Evolutionary conservation across 1,140 invertebrate genomes (phyloP).

Genomic region (Whitmania pigra): DNA sequence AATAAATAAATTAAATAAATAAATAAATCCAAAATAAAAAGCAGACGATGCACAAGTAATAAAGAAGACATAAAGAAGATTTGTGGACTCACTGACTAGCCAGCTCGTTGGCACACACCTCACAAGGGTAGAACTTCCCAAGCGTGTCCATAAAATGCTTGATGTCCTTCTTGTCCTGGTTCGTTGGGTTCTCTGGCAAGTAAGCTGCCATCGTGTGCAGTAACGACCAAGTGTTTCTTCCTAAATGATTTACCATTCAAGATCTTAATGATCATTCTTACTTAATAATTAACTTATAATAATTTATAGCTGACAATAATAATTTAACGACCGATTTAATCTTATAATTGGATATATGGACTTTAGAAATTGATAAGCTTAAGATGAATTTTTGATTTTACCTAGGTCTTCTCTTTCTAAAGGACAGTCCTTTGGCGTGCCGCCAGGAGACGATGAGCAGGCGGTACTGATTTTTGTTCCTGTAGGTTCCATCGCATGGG

Average conservation of each 20-base stretch:
- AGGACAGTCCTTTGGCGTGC: conserved; percentile 35
- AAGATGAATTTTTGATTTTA: background rate
- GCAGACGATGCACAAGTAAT: background rate
- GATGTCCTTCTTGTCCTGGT: conserved; percentile 61
- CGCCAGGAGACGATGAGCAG: background rate
- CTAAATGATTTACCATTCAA: conserved; percentile 26
- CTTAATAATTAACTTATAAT: too few species aligned
- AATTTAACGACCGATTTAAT: too few species aligned
- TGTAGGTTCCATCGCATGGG: too few species aligned
- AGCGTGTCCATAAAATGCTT: conserved; percentile 69
- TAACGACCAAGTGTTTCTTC: conserved; percentile 68
- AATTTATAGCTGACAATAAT: too few species aligned
- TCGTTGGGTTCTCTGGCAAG: conserved; percentile 72
- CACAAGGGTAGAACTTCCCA: conserved; percentile 86
- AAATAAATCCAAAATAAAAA: background rate
- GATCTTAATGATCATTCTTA: too few species aligned
- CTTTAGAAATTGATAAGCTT: too few species aligned
- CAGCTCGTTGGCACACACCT: conserved; percentile 74
- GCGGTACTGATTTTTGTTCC: background rate
- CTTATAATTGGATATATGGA: too few species aligned
- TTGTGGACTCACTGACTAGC: conserved; percentile 30
- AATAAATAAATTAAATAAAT: conserved; percentile 8
- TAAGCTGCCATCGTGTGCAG: conserved; percentile 93
- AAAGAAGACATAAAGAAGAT: background rate
- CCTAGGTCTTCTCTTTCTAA: conserved; percentile 38